phyloP scores from a whole-genome alignment of 2,797 vertebrate species.

The Rhabdophis nuchalis region DNA sequence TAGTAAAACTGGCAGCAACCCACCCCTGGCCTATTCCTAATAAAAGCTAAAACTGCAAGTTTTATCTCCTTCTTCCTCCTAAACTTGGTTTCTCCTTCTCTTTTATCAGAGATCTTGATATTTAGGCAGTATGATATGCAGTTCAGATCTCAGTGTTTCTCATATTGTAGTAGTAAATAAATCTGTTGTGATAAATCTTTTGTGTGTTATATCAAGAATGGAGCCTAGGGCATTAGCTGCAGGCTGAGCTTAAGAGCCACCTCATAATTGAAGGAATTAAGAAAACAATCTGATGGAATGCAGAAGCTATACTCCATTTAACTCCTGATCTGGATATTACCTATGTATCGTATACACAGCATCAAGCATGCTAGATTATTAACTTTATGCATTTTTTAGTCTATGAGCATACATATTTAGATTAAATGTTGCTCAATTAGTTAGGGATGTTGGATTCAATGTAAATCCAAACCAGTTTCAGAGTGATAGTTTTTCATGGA shows the following conservation, averaged over 20 bases:
- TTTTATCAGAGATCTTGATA: not conserved
- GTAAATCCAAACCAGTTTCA: not conserved
- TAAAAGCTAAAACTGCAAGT: not conserved
- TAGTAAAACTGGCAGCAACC: too few species aligned
- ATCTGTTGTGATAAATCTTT: not conserved
- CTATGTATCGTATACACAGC: not conserved
- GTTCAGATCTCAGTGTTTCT: not conserved
- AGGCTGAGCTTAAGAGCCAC: not conserved
- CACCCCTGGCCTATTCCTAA: not conserved
- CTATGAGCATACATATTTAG: not conserved
- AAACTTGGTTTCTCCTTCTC: not conserved
- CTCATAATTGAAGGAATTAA: not conserved
- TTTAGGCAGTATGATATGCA: not conserved
- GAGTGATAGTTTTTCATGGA: not conserved
- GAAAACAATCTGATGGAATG: not conserved
- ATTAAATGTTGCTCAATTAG: not conserved
- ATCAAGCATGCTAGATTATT: not conserved
- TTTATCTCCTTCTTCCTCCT: not conserved
- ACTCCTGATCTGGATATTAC: not conserved
- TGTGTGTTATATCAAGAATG: not conserved
- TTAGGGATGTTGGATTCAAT: not conserved
- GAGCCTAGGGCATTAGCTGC: not conserved
- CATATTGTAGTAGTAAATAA: not conserved
- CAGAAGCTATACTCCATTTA: not conserved
- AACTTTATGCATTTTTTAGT: not conserved